Percentiles rank a stretch among this genome's conserved stretches.
Conservation (phyloP, 2,797 vertebrate genomes). For the Falco columbarius region DNA sequence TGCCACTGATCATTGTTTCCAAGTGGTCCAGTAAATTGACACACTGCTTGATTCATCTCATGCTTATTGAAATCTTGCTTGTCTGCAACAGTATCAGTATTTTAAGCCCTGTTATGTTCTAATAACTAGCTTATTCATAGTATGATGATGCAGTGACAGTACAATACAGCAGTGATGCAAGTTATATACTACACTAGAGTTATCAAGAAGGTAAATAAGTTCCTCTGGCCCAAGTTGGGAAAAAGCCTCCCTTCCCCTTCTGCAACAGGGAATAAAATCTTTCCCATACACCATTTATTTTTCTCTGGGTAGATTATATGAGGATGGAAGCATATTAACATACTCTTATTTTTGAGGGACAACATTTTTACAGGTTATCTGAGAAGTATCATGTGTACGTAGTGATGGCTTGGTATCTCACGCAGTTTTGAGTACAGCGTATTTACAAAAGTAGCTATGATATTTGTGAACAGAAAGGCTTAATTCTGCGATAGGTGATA, state of each 20-base stretch:
- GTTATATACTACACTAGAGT: background rate
- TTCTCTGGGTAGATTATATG: background rate
- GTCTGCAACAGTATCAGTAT: background rate
- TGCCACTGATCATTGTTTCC: background rate
- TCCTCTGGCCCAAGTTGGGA: background rate
- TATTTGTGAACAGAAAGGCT: background rate
- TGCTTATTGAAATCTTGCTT: background rate
- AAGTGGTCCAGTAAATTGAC: background rate
- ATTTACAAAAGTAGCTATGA: background rate
- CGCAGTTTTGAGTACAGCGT: background rate
- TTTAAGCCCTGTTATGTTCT: background rate
- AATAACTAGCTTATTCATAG: background rate
- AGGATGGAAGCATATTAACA: background rate
- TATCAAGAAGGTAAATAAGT: background rate
- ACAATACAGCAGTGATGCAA: background rate
- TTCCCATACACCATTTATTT: background rate
- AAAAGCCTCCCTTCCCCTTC: background rate
- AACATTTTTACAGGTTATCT: background rate
- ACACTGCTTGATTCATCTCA: background rate
- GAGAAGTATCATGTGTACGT: background rate
- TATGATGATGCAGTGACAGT: background rate
- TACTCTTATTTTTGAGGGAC: background rate
- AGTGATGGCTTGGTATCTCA: background rate
- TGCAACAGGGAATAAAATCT: background rate
- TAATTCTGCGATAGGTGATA: background rate